phyloP scores from a whole-genome alignment of 2,113 vertebrate species.

The Urocolius indicus region DNA sequence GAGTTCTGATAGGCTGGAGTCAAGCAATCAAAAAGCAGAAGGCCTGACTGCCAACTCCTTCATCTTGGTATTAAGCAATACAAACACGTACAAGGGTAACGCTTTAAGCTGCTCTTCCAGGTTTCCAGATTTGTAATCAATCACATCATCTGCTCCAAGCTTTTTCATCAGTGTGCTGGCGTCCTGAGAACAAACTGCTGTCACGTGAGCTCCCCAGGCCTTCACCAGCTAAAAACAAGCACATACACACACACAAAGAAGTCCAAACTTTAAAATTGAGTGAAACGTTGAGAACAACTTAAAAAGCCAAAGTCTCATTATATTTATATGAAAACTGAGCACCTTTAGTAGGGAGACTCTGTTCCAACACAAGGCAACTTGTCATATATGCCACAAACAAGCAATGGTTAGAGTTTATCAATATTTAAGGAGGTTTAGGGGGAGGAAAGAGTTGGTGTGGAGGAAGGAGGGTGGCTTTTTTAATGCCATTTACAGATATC shows the following conservation, averaged over 20 bases:
- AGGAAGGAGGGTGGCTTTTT: background rate
- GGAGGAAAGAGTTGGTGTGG: background rate
- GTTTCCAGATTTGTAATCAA: constrained; percentile 88
- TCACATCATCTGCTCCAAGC: constrained; percentile 87
- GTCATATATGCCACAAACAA: background rate
- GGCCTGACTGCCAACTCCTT: background rate
- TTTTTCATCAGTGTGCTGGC: constrained; percentile 83
- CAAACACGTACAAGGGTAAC: constrained; percentile 82
- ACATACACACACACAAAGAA: background rate
- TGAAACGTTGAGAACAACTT: background rate
- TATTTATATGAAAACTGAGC: background rate
- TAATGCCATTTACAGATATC: background rate
- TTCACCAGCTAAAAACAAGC: constrained; percentile 85
- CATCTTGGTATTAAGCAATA: background rate
- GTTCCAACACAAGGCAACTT: background rate
- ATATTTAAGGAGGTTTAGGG: background rate
- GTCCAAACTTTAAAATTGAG: background rate
- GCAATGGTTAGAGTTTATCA: background rate
- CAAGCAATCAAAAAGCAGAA: background rate
- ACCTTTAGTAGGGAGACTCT: background rate
- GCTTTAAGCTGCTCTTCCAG: constrained; percentile 80
- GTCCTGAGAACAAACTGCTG: constrained; percentile 91
- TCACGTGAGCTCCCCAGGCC: constrained; percentile 92
- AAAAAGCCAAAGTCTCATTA: background rate
- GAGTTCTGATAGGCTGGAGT: background rate